Conservation (phyloP, 2,888 invertebrate genomes). For the Apamea epomidion region DNA sequence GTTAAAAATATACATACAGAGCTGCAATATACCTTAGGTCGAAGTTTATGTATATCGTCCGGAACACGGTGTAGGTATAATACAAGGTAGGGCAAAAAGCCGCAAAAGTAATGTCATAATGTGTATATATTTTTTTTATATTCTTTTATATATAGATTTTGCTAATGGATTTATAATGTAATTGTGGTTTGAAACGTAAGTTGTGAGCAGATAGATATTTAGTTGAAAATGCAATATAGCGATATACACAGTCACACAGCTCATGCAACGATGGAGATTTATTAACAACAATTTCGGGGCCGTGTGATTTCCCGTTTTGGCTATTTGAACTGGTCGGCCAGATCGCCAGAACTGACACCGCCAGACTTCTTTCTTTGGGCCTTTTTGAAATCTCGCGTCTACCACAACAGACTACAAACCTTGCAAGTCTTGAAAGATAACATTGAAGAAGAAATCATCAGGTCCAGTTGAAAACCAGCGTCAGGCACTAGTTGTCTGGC, state of each 20-base stretch:
- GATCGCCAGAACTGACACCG: neutral
- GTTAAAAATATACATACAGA: neutral
- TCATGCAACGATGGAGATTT: neutral
- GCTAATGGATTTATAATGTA: too few relatives aligned
- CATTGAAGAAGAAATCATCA: neutral
- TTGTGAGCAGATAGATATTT: neutral
- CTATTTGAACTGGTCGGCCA: neutral
- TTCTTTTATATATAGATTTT: too few relatives aligned
- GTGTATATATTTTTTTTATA: too few relatives aligned
- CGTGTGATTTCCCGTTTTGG: neutral
- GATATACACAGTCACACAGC: neutral
- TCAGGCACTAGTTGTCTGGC: too few relatives aligned
- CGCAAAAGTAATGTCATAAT: neutral
- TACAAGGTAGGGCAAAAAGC: too few relatives aligned
- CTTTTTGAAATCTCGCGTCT: neutral
- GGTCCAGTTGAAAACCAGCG: too few relatives aligned
- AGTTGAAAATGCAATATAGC: neutral
- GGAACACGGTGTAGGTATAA: too few relatives aligned
- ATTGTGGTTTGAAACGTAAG: neutral
- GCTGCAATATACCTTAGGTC: neutral
- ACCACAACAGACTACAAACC: neutral
- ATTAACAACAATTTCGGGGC: neutral
- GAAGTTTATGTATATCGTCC: neutral
- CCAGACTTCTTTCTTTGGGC: neutral
- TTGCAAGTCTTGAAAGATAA: too few relatives aligned